A percentile compares a stretch with the other conserved stretches of the same genome.
phyloP scores from a whole-genome alignment of 2,797 vertebrate genomes.

The Rallus crepitans region DNA sequence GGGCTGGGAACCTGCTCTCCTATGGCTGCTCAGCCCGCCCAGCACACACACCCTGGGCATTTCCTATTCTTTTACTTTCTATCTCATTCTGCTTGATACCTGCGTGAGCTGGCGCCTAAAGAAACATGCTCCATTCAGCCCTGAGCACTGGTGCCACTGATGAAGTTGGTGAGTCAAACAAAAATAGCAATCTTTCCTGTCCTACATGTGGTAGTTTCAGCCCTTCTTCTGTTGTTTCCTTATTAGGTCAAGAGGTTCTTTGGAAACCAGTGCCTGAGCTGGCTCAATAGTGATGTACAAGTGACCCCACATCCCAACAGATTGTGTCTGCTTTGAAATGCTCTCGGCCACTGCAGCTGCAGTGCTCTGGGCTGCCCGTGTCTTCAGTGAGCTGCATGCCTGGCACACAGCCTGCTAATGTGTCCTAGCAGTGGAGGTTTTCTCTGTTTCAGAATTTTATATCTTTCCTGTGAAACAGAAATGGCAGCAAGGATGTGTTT shows the following conservation, averaged over 20 bases:
- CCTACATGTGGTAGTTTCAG: background rate
- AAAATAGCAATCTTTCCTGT: background rate
- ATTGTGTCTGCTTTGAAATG: background rate
- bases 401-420: background rate
- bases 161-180: background rate
- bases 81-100: background rate
- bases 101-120: background rate
- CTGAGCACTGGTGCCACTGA: background rate
- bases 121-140: background rate
- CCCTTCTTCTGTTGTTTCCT: background rate
- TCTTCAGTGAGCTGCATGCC: background rate
- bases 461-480: background rate
- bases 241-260: background rate
- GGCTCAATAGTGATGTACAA: background rate
- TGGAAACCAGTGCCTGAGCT: background rate
- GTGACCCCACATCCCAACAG: rapidly evolving
- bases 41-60: background rate
- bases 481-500: background rate
- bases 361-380: rapidly evolving
- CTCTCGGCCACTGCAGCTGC: background rate
- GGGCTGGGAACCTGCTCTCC: background rate
- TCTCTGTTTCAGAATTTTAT: background rate
- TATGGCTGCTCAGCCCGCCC: rapidly evolving
- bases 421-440: background rate
- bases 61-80: background rate